Percentiles rank a stretch among this genome's conserved stretches.
Conservation (phyloP, 2,797 vertebrate species). For the Xiphorhynchus erythropygius region DNA sequence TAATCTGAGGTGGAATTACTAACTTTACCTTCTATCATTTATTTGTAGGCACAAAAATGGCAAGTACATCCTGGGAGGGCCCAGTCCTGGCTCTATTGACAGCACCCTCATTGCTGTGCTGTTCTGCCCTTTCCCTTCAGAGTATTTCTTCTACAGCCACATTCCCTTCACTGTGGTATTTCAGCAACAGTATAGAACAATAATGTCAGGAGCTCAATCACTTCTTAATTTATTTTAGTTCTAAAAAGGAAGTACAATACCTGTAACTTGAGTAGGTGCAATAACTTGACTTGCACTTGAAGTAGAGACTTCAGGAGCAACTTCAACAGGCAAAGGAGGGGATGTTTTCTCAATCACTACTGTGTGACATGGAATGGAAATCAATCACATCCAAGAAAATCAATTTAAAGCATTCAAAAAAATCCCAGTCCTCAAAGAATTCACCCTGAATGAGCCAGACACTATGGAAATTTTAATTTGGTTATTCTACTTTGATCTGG, state of each 20-base stretch:
- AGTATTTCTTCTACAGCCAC: background rate
- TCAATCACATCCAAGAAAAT: conserved; percentile 6
- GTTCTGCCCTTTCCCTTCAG: background rate
- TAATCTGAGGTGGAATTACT: background rate
- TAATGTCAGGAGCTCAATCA: background rate
- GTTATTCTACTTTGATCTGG: background rate
- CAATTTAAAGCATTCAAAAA: background rate
- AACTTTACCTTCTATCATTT: background rate
- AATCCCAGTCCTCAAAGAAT: background rate
- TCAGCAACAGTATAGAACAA: background rate
- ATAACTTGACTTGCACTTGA: conserved; percentile 93
- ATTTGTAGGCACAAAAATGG: background rate
- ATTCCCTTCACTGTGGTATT: background rate
- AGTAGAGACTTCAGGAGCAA: conserved; percentile 85
- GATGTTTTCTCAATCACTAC: conserved; percentile 91
- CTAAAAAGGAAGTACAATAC: conserved; percentile 71
- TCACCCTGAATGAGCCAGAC: background rate
- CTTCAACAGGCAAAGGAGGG: conserved; percentile 88
- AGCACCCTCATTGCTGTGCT: background rate
- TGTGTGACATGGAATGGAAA: conserved; percentile 70
- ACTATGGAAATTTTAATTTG: background rate
- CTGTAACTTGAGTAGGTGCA: conserved; percentile 91
- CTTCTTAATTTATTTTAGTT: background rate
- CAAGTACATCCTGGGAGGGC: background rate
- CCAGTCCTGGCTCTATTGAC: background rate